Percentiles rank a stretch among this genome's conserved stretches.
These are phyloP conservation scores for Coracopsis vasa DNA, from an alignment of 2,113 vertebrate species.

Conservation along the genomic window DNA sequence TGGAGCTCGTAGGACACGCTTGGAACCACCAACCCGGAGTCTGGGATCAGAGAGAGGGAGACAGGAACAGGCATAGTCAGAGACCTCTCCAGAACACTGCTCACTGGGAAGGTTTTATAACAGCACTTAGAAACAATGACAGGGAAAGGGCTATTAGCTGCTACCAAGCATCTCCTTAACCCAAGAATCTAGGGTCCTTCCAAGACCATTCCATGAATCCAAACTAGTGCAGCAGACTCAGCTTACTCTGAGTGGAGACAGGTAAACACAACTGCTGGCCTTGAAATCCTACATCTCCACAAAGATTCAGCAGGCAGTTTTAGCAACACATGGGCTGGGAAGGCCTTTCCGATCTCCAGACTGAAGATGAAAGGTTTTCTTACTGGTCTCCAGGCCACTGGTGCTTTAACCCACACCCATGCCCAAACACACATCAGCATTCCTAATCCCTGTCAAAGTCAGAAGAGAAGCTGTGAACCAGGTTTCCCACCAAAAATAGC, in stretches of 20 bases:
- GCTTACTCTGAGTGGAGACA: background rate
- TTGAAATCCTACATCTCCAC: background rate
- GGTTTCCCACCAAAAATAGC: background rate
- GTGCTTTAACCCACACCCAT: background rate
- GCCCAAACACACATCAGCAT: background rate
- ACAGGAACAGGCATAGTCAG: background rate
- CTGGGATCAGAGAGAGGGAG: slow-evolving; percentile 62
- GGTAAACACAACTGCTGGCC: background rate
- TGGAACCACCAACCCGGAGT: slow-evolving; percentile 94
- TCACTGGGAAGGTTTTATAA: background rate
- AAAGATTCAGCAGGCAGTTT: background rate
- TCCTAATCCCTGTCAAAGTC: background rate
- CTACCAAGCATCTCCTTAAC: background rate
- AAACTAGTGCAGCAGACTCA: background rate
- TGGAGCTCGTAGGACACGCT: slow-evolving; percentile 92
- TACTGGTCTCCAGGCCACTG: background rate
- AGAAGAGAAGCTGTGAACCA: background rate
- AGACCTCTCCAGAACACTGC: background rate
- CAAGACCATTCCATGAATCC: background rate
- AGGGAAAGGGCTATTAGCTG: background rate
- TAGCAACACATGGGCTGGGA: background rate
- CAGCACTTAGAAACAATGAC: rapidly evolving
- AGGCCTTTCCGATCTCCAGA: background rate
- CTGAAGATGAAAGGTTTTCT: background rate
- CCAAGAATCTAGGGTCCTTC: background rate